phyloP scores from a whole-genome alignment of 2,888 invertebrate genomes.

The Mamestra brassicae region DNA sequence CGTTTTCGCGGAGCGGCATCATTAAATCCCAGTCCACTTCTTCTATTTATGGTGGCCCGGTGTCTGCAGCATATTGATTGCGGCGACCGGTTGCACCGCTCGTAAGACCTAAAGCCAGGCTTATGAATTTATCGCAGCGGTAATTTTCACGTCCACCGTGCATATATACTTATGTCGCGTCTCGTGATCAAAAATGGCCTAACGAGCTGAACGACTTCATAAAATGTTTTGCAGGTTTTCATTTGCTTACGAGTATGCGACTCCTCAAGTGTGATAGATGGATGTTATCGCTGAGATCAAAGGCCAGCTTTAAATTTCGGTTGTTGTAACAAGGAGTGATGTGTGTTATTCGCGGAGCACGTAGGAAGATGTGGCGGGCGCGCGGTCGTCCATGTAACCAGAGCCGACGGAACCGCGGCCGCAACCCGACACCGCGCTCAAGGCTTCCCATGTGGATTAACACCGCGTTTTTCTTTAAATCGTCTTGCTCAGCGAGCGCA shows the following conservation, averaged over 20 bases:
- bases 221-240: slow-evolving; percentile 72
- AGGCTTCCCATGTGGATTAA: slow-evolving; percentile 88
- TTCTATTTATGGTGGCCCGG: slow-evolving; percentile 86
- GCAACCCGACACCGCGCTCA: slow-evolving; percentile 83
- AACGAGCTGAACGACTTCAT: slow-evolving; percentile 79
- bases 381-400: slow-evolving; percentile 84
- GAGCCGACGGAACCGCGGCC: slow-evolving; percentile 73
- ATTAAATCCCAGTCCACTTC: slow-evolving; percentile 82
- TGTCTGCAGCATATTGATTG: slow-evolving; percentile 86
- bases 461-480: slow-evolving; percentile 79
- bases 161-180: slow-evolving; percentile 59
- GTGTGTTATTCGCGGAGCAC: slow-evolving; percentile 67
- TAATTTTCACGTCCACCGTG: slow-evolving; percentile 78
- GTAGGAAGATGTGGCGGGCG: slow-evolving; percentile 77
- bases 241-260: slow-evolving; percentile 47
- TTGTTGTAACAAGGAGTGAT: slow-evolving; percentile 59
- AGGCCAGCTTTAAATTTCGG: slow-evolving; percentile 48
- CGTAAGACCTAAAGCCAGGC: slow-evolving; percentile 68
- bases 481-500: slow-evolving; percentile 71
- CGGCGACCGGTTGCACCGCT: slow-evolving; percentile 76
- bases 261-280: slow-evolving; percentile 52
- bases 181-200: slow-evolving; percentile 75
- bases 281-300: slow-evolving; percentile 40
- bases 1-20: slow-evolving; percentile 81
- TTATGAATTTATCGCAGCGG: slow-evolving; percentile 74